Evolutionary conservation across 1,140 invertebrate species (phyloP).

Genomic region (Hyles euphorbiae): DNA sequence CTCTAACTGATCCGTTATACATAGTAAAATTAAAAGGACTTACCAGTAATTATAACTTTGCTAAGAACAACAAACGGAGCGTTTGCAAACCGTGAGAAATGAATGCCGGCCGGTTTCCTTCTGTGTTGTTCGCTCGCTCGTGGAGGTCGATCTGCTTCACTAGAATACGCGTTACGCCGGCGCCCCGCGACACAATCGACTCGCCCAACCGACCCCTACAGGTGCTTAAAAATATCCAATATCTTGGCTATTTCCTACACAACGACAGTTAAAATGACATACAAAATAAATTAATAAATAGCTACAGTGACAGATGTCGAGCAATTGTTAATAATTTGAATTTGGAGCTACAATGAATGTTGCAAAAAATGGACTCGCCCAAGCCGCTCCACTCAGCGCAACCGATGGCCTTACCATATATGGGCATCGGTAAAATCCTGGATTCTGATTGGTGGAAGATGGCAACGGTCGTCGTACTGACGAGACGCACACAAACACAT

Average conservation of each 20-base stretch:
- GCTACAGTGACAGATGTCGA: slow-evolving; percentile 37
- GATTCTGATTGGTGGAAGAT: slow-evolving; percentile 77
- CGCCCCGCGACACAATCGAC: slow-evolving; percentile 43
- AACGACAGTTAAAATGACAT: slow-evolving; percentile 34
- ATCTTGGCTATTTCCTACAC: slow-evolving; percentile 28
- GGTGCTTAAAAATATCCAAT: slow-evolving; percentile 38
- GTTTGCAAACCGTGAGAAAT: slow-evolving; percentile 50
- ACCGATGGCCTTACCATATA: slow-evolving; percentile 84
- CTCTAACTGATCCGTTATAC: not conserved
- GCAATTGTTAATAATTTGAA: slow-evolving; percentile 46
- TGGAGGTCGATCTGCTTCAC: slow-evolving; percentile 63
- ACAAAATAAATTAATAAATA: slow-evolving; percentile 33
- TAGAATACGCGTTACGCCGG: slow-evolving; percentile 43
- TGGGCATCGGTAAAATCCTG: slow-evolving; percentile 83
- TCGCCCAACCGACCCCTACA: slow-evolving; percentile 45
- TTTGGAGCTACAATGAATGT: slow-evolving; percentile 52
- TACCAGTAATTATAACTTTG: slow-evolving; percentile 25
- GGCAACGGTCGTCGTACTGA: slow-evolving; percentile 54
- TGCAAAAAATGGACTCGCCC: slow-evolving; percentile 44
- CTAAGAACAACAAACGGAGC: slow-evolving; percentile 34
- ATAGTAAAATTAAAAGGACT: slow-evolving; percentile 14
- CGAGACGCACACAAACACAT: slow-evolving; percentile 37
- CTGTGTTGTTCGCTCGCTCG: slow-evolving; percentile 40
- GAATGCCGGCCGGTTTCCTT: slow-evolving; percentile 53
- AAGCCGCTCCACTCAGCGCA: slow-evolving; percentile 60